Base-by-base conservation (phyloP, 2,113 vertebrate genomes). In the Leuciscus idus region DNA sequence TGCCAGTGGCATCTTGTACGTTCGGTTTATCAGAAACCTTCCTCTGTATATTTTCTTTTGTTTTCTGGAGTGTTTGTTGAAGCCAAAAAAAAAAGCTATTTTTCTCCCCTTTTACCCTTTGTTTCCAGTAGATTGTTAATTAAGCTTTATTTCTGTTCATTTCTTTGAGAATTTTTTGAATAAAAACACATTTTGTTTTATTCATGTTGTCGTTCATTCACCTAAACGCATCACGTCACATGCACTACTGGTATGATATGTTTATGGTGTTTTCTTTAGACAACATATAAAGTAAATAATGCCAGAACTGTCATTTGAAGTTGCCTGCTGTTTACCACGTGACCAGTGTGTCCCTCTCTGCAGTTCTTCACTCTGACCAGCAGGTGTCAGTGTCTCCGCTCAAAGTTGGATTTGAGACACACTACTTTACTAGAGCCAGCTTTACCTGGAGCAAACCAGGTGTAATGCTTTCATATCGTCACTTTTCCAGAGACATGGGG, bases 1-100 rank as follows among this genome's bases (percentile, higher is more conserved):
- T 97, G 96, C 96, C 96, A 97, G 97, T 97, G 96, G 96, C 96
- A 96, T 97, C 96, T 95, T 96, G 95, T 96, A 95, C 97, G 96
- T 99, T 96, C 96, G 95, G 96, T 97, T 97, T 95, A 96, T 97
- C 94, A 95, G 95, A 95, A 95, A 95, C 81, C 90, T 90, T 94
- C 95, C 94, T 97, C 95, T 97, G 95, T 97, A 93, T 94, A 96
- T 95, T 97, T 77, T 39, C 23, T 85, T 82, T 82, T 77, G 48
- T 74, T 86, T 96, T 96, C 96, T 96, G 93, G 96, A 96, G 95
- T 94, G 96, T 96, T 96, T 97, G 95, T 97, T 96, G 96, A 98
- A 94, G 95, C 97, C 97, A 97, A 97, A 93, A 43, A 93, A 43
- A 33, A 96, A 61, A 50, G n/a, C n/a, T 33, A 6, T 57, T 57